Percentiles rank a stretch among this genome's conserved stretches.
Evolutionary conservation across 2,113 vertebrate genomes (phyloP).

Genomic region (Macrotis lagotis): DNA sequence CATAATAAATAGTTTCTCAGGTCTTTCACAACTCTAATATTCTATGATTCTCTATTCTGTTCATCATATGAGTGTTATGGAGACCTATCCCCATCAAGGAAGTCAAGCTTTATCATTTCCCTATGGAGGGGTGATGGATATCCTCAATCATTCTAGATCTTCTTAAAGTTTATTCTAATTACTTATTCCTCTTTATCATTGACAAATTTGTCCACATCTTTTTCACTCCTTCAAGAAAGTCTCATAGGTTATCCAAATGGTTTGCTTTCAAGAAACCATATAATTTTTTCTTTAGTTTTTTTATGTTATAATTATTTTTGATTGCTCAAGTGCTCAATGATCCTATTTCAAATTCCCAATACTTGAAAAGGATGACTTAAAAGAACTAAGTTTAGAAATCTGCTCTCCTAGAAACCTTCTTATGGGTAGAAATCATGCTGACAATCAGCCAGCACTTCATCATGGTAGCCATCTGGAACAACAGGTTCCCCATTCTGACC

Average conservation of each 20-base stretch:
- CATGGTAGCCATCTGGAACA: accelerated
- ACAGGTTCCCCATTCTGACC: not conserved
- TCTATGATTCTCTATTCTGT: not conserved
- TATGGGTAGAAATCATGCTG: not conserved
- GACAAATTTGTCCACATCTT: not conserved
- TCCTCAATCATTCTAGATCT: not conserved
- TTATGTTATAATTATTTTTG: conserved; percentile 34
- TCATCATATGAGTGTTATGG: not conserved
- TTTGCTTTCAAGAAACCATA: not conserved
- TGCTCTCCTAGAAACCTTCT: conserved; percentile 15
- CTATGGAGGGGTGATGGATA: not conserved
- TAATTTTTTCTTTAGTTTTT: not conserved
- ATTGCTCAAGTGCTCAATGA: conserved; percentile 12
- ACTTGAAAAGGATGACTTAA: not conserved
- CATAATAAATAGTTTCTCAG: not conserved
- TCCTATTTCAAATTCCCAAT: not conserved
- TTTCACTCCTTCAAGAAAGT: not conserved
- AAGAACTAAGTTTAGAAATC: not conserved
- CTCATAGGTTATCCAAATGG: not conserved
- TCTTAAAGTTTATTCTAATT: not conserved
- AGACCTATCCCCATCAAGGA: not conserved
- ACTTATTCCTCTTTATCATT: not conserved
- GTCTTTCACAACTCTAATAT: not conserved
- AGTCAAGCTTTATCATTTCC: not conserved
- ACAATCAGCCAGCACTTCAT: not conserved